These are phyloP conservation scores for Camelus dromedarius DNA, from an alignment of 2,113 vertebrate species.

Conservation along the genomic window DNA sequence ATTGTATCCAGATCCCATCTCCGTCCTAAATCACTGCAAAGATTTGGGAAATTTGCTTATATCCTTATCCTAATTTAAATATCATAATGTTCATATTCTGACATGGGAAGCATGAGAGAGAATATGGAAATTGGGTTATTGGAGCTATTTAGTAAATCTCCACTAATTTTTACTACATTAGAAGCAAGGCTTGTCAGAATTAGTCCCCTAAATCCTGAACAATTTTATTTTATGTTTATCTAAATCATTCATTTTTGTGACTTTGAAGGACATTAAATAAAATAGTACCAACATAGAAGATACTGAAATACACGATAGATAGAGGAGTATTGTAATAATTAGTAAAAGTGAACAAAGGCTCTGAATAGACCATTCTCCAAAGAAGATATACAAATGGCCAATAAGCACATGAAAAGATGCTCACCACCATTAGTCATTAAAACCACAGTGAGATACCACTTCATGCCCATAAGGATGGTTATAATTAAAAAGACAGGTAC, in stretches of 20 bases:
- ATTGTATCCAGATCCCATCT: neutral
- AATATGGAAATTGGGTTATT: neutral
- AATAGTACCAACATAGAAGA: neutral
- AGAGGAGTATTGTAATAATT: neutral
- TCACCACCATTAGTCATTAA: neutral
- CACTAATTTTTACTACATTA: neutral
- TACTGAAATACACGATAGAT: neutral
- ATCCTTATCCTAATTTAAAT: neutral
- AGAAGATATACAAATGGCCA: neutral
- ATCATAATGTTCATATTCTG: neutral
- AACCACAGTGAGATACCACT: neutral
- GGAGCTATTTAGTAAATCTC: neutral
- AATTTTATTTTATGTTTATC: conserved; percentile 18
- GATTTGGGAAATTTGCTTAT: neutral
- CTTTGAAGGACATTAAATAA: neutral
- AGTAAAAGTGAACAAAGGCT: neutral
- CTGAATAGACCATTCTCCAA: neutral
- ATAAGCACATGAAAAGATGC: neutral
- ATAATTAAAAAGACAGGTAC: neutral
- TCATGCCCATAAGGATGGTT: neutral
- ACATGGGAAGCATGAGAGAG: neutral
- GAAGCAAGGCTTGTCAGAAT: neutral
- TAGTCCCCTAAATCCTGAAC: neutral
- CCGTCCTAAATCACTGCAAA: neutral
- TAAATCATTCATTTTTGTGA: neutral